Percentiles rank a stretch among this genome's conserved stretches.
Evolutionary conservation across 2,113 vertebrate species (phyloP).

Genomic region (Lepisosteus oculatus): DNA sequence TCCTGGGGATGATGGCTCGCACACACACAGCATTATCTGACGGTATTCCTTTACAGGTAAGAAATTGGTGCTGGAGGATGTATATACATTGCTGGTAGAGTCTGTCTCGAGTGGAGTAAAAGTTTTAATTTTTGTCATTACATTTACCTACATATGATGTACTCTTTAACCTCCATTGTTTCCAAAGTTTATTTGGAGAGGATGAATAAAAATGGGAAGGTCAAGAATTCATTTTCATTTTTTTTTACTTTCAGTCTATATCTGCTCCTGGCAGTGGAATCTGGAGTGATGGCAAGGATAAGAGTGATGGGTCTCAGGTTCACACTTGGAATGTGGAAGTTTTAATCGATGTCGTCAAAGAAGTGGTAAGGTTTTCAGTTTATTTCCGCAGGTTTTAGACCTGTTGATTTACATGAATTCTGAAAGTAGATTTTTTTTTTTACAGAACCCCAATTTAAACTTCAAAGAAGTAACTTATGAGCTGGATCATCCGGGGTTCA

Average conservation of each 20-base stretch:
- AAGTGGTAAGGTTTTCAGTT: conserved; percentile 73
- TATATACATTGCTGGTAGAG: too few relatives aligned
- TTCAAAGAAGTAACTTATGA: conserved; percentile 99
- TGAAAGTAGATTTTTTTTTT: conserved; percentile 23
- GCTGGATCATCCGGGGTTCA: conserved; percentile 90
- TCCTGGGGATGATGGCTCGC: conserved; percentile 98
- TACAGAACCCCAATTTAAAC: conserved; percentile 91
- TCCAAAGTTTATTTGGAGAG: too few relatives aligned
- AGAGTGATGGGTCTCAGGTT: conserved; percentile 87
- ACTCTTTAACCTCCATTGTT: too few relatives aligned
- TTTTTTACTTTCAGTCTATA: conserved; percentile 72
- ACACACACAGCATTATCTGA: conserved; percentile 93
- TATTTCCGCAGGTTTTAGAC: background rate
- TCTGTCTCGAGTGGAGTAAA: background rate
- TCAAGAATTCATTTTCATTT: background rate
- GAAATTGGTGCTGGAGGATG: background rate
- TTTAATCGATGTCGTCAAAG: conserved; percentile 95
- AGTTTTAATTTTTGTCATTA: background rate
- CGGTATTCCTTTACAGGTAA: conserved; percentile 91
- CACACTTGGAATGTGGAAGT: conserved; percentile 98
- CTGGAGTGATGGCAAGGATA: conserved; percentile 98
- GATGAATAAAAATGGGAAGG: too few relatives aligned
- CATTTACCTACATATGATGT: too few relatives aligned
- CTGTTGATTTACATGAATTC: too few relatives aligned
- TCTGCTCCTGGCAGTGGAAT: conserved; percentile 94